Percentiles rank a stretch among this genome's conserved stretches.
These are phyloP conservation scores for Toxotes lorentzi DNA, from an alignment of 2,797 vertebrate genomes.

Conservation along the genomic window DNA sequence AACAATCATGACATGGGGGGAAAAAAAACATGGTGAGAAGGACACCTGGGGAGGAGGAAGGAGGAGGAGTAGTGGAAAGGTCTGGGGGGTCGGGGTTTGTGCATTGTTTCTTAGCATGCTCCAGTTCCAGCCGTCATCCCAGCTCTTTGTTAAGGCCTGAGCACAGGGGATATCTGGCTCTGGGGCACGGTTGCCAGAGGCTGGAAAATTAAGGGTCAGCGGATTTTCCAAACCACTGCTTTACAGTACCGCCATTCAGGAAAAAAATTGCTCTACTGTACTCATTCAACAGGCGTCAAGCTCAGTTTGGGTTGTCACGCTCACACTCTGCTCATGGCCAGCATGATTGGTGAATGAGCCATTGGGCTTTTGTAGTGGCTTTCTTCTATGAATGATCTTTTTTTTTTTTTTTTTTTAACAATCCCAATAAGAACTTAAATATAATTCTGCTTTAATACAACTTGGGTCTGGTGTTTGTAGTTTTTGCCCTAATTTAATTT, in stretches of 20 bases:
- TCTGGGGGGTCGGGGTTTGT: slow-evolving; percentile 54
- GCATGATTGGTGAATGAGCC: slow-evolving; percentile 35
- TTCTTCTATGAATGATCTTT: not conserved
- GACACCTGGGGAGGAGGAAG: slow-evolving; percentile 40
- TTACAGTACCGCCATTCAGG: slow-evolving; percentile 60
- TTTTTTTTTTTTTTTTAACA: not conserved
- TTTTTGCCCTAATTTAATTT: too few species aligned
- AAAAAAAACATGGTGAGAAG: slow-evolving; percentile 35
- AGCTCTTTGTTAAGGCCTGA: slow-evolving; percentile 74
- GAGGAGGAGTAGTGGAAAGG: slow-evolving; percentile 38
- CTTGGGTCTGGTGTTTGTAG: not conserved
- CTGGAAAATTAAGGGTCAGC: slow-evolving; percentile 71
- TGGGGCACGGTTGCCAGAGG: slow-evolving; percentile 55
- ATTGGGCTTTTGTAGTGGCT: not conserved
- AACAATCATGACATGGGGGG: slow-evolving; percentile 53
- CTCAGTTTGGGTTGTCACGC: slow-evolving; percentile 47
- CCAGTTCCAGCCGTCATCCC: slow-evolving; percentile 71
- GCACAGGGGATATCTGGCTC: slow-evolving; percentile 67
- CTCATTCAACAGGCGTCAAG: slow-evolving; percentile 68
- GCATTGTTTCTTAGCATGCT: slow-evolving; percentile 79
- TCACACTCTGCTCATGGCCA: slow-evolving; percentile 39
- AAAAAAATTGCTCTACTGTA: slow-evolving; percentile 64
- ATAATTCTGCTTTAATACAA: not conserved
- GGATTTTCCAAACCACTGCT: slow-evolving; percentile 74
- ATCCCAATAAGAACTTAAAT: not conserved